Conservation (phyloP, 2,113 vertebrate genomes). For the Phasianus colchicus region DNA sequence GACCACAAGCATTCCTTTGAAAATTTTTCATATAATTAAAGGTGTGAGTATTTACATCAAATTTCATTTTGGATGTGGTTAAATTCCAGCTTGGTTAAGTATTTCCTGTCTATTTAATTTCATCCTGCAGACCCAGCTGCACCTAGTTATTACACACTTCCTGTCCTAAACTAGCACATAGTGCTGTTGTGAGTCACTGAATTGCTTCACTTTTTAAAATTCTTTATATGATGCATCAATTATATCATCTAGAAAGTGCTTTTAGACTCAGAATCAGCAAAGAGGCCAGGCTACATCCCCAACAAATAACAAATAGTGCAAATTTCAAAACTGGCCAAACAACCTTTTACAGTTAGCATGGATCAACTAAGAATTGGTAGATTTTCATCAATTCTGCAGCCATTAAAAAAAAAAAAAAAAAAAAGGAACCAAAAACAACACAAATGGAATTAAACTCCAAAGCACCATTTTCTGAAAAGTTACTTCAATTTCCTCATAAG, state of each 20-base stretch:
- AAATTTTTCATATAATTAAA: conserved; percentile 39
- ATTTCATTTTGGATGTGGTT: conserved; percentile 66
- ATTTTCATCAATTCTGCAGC: background rate
- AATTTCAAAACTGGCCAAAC: background rate
- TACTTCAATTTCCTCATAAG: background rate
- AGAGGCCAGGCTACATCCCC: background rate
- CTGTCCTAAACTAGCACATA: conserved; percentile 61
- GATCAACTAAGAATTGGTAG: background rate
- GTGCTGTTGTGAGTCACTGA: conserved; percentile 21
- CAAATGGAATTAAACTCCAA: conserved; percentile 9
- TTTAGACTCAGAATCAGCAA: background rate
- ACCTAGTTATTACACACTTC: conserved; percentile 64
- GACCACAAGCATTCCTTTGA: background rate
- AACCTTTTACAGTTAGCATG: background rate
- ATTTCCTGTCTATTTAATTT: conserved; percentile 69
- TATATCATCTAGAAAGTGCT: conserved; percentile 17
- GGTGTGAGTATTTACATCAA: conserved; percentile 58
- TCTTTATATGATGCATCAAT: conserved; percentile 28
- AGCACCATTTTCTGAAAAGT: background rate
- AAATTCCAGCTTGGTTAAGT: conserved; percentile 68
- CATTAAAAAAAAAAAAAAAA: background rate
- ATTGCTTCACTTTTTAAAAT: conserved; percentile 20
- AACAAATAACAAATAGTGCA: background rate
- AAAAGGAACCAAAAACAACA: background rate
- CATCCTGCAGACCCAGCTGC: conserved; percentile 68